These are phyloP conservation scores for Drepana arcuata DNA, from an alignment of 1,140 invertebrate genomes.

Conservation along the genomic window DNA sequence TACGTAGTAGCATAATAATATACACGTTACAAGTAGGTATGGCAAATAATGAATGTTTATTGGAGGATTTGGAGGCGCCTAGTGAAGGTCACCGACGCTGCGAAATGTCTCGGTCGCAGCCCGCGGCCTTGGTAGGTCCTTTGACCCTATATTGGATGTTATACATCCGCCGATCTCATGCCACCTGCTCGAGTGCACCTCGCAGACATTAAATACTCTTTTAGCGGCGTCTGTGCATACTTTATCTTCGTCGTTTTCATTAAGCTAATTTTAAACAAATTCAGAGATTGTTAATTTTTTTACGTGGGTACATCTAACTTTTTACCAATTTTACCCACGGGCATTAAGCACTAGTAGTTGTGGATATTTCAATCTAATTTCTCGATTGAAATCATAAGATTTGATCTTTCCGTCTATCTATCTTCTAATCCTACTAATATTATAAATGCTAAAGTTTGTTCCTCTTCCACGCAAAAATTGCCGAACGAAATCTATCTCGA, in stretches of 20 bases:
- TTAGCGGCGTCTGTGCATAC: background rate
- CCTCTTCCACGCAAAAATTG: too few species aligned
- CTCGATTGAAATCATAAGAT: background rate
- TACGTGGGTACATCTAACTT: background rate
- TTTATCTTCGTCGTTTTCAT: background rate
- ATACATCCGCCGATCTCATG: conserved; percentile 21
- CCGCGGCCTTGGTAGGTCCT: conserved; percentile 49
- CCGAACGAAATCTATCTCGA: too few species aligned
- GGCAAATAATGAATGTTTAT: background rate
- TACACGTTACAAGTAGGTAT: background rate
- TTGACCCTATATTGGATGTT: conserved; percentile 43
- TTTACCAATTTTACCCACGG: background rate
- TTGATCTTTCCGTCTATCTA: too few species aligned
- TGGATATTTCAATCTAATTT: background rate
- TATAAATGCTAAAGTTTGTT: too few species aligned
- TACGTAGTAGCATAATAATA: conserved; percentile 1
- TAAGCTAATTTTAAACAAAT: background rate
- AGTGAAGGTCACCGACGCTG: conserved; percentile 42
- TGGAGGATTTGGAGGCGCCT: conserved; percentile 24
- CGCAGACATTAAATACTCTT: conserved; percentile 18
- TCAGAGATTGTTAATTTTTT: background rate
- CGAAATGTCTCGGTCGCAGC: conserved; percentile 41
- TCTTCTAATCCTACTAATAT: too few species aligned
- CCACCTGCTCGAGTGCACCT: conserved; percentile 48
- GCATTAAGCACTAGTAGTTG: background rate